Percentiles rank a stretch among this genome's conserved stretches.
Evolutionary conservation across 2,888 invertebrate genomes (phyloP).

Genomic region (Diogma glabrata): DNA sequence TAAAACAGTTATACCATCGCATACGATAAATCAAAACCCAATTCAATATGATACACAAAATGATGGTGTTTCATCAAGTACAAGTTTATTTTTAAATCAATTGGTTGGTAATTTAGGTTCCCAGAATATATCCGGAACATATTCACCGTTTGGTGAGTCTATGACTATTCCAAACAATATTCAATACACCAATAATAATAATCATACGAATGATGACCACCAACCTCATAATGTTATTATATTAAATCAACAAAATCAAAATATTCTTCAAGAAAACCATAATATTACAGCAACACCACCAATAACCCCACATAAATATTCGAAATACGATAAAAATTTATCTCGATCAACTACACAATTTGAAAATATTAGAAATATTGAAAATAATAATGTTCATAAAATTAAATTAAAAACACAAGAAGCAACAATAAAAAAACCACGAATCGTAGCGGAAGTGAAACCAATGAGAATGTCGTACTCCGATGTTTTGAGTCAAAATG

Average conservation of each 20-base stretch:
- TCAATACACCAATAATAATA: background rate
- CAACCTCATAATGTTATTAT: background rate
- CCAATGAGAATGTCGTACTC: constrained; percentile 81
- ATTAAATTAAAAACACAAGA: background rate
- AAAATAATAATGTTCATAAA: background rate
- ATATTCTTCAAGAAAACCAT: constrained; percentile 18
- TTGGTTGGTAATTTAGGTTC: constrained; percentile 32
- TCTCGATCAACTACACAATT: background rate
- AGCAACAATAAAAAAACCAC: constrained; percentile 27
- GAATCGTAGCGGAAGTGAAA: constrained; percentile 74
- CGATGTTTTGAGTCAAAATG: constrained; percentile 64
- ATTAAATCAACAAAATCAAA: constrained; percentile 10
- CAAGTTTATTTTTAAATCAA: constrained; percentile 32
- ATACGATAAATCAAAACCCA: constrained; percentile 11
- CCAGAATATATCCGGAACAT: constrained; percentile 31
- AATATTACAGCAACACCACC: background rate
- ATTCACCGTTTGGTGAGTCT: constrained; percentile 28
- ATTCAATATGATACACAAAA: constrained; percentile 4
- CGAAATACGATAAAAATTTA: background rate
- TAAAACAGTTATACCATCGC: constrained; percentile 27
- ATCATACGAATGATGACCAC: background rate
- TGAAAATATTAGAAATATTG: no score
- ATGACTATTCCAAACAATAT: background rate
- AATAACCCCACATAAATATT: background rate
- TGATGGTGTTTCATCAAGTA: constrained; percentile 19